Conservation (phyloP, 2,113 vertebrate species). For the Amphilophus citrinellus region DNA sequence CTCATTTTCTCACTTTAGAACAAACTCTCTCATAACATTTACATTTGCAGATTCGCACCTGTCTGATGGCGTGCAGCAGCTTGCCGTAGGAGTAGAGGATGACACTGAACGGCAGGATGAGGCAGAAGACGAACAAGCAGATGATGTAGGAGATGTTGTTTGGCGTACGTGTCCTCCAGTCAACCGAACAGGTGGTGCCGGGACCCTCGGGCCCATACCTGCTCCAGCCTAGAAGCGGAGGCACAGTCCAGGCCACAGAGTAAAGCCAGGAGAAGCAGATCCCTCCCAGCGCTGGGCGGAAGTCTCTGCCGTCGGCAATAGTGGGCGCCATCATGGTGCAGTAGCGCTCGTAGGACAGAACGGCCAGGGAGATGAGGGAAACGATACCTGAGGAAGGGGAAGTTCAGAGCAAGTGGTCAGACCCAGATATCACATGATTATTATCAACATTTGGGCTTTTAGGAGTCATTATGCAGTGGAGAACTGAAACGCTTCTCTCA, state of each 20-base stretch:
- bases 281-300: constrained; percentile 76
- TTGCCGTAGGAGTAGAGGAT: constrained; percentile 85
- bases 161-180: constrained; percentile 80
- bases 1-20: constrained; percentile 1
- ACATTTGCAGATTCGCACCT: constrained; percentile 70
- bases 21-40: neutral
- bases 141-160: constrained; percentile 85
- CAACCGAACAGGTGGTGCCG: constrained; percentile 81
- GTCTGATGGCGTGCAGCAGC: constrained; percentile 80
- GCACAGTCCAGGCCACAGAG: constrained; percentile 81
- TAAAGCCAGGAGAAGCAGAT: constrained; percentile 86
- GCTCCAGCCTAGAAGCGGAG: constrained; percentile 86
- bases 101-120: constrained; percentile 82
- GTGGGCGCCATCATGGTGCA: constrained; percentile 79
- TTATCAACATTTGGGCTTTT: neutral
- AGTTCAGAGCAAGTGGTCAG: neutral
- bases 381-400: constrained; percentile 77
- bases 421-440: neutral
- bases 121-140: constrained; percentile 86
- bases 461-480: neutral
- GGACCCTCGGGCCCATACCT: constrained; percentile 82
- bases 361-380: constrained; percentile 84
- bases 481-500: neutral
- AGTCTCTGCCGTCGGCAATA: constrained; percentile 80
- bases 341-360: constrained; percentile 86